Evolutionary conservation across 2,797 vertebrate species (phyloP), one percentile per base, ranked within the genome.

Genomic region (Pelodytes ibericus): DNA sequence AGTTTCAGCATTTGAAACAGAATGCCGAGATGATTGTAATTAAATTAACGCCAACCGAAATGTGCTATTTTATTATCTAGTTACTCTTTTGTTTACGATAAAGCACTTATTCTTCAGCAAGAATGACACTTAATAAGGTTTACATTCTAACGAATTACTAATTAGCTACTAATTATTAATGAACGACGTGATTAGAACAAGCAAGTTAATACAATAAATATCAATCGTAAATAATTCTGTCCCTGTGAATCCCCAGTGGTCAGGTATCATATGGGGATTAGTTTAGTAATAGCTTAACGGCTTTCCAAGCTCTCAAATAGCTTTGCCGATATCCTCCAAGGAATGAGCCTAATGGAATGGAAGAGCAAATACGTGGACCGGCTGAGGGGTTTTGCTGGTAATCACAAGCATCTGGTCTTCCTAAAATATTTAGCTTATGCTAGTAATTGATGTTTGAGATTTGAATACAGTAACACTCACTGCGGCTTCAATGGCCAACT

Each of bases 351-450:
- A 79, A 79, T 79, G 76, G 70, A 53, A 61, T 62, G 31, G 59
- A 51, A 72, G 71, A 47, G 58, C 27, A 15, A 61, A 60, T 56
- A 62, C 36, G 41, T 20, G 56, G 63, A 67, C 70, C 41, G 44
- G 41, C 71, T 44, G 20, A 72, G 63, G 5, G 10, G 11, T 62
- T 60, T 56, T 69, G 4, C 13, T 30, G 57, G 25, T 68, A 58
- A 51, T 67, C 57, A 44, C 26, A 41, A 63, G 63, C 63, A 36
- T 68, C 39, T 62, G 47, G 24, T 69, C 60, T 31, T 49, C 75
- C 69, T 72, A 72, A 77, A 78, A 78, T 68, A 78, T 72, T 72
- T 68, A 72, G 26, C 59, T 65, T 61, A 44, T 47, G 9, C 58
- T 62, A 41, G 57, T 53, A 72, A 68, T 73, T 73, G 63, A 67